Conservation (phyloP, 2,888 invertebrate genomes). For the Limnephilus marmoratus region DNA sequence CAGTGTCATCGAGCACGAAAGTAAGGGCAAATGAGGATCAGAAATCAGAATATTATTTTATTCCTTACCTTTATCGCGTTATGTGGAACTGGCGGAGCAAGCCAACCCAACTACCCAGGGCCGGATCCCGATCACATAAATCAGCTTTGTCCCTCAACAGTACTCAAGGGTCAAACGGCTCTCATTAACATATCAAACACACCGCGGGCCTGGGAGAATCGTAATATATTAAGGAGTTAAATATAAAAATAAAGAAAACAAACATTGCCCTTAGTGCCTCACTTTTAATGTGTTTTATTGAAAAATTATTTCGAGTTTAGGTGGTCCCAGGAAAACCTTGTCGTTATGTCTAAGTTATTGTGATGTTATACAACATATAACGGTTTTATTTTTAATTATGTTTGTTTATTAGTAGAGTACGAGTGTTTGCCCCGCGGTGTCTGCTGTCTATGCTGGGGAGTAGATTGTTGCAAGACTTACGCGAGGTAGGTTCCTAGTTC, state of each 20-base stretch:
- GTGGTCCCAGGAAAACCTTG: conserved; percentile 11
- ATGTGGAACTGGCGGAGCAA: background rate
- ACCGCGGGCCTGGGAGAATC: conserved; percentile 8
- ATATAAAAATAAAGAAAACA: conserved; percentile 15
- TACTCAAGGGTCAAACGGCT: conserved; percentile 11
- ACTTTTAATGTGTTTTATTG: conserved; percentile 20
- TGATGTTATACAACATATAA: background rate
- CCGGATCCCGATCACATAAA: conserved; percentile 18
- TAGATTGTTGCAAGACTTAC: background rate
- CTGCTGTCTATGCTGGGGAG: background rate
- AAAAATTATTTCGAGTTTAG: conserved; percentile 18
- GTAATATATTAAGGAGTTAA: background rate
- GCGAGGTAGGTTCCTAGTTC: background rate
- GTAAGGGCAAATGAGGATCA: background rate
- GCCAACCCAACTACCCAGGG: background rate
- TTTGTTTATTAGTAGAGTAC: background rate
- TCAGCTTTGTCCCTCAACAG: background rate
- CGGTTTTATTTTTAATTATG: background rate
- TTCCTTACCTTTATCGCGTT: background rate
- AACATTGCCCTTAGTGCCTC: conserved; percentile 25
- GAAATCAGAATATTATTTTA: background rate
- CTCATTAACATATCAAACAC: conserved; percentile 40
- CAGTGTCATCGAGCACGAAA: background rate
- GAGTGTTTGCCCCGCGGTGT: background rate
- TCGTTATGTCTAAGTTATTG: background rate